These are phyloP conservation scores for Melanostoma scalare DNA, from an alignment of 2,888 invertebrate genomes.

Conservation along the genomic window DNA sequence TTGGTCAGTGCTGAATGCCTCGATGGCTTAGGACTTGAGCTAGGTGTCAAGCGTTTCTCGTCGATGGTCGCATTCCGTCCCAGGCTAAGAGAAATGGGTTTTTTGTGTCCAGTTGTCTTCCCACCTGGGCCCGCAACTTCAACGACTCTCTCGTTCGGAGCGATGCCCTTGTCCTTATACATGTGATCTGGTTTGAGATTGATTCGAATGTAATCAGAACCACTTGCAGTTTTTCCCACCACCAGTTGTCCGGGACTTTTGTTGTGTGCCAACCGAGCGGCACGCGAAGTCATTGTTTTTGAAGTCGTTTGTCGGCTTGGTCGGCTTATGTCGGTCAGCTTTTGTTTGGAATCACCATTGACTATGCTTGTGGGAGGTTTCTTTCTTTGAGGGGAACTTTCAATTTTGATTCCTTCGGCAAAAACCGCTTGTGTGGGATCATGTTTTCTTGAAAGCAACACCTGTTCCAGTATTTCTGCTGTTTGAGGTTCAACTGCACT, in stretches of 20 bases:
- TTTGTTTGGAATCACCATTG: conserved; percentile 76
- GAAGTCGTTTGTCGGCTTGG: conserved; percentile 49
- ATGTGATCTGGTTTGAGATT: conserved; percentile 89
- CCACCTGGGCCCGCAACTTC: conserved; percentile 78
- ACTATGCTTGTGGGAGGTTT: conserved; percentile 76
- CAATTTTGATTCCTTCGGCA: conserved; percentile 85
- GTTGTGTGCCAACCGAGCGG: conserved; percentile 51
- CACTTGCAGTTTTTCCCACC: conserved; percentile 80
- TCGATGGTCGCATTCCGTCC: conserved; percentile 79
- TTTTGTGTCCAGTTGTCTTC: conserved; percentile 79
- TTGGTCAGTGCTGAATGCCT: conserved; percentile 77
- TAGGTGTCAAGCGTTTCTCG: conserved; percentile 82
- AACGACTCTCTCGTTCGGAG: conserved; percentile 79
- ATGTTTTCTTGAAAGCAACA: conserved; percentile 85
- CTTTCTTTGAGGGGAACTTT: conserved; percentile 78
- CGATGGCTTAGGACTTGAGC: conserved; percentile 82
- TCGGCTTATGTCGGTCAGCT: conserved; percentile 37
- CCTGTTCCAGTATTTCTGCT: conserved; percentile 84
- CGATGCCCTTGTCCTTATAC: conserved; percentile 85
- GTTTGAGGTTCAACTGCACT: conserved; percentile 82
- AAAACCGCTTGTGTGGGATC: conserved; percentile 86
- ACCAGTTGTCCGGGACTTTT: conserved; percentile 81
- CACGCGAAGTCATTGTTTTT: conserved; percentile 43
- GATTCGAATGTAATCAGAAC: conserved; percentile 85
- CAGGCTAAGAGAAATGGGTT: conserved; percentile 86